Evolutionary conservation across 2,888 invertebrate genomes (phyloP), one percentile per base, ranked within the genome.

Genomic region (Mactromeris polynyma): DNA sequence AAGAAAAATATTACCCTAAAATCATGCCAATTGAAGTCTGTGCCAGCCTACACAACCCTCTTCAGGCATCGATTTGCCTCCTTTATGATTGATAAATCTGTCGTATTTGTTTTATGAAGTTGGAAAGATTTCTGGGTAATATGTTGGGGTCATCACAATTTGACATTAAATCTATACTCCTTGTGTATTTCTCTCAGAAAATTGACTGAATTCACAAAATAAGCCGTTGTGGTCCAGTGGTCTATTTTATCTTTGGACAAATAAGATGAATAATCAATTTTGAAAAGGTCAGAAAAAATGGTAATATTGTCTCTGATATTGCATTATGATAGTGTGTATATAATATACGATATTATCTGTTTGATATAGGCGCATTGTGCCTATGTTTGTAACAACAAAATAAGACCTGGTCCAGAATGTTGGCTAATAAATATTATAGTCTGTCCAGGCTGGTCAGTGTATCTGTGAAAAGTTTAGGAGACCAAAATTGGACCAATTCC

Each of bases 131-230:
- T 64, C 58, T 26, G 58, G n/a, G n/a, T 64, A n/a, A n/a, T 64
- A 64, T 64, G 9, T 21, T 21, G n/a, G 58, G 58, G 58, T 64
- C 58, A 26, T 64, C 58, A 64, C 58, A 26, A 64, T 64, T 64
- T 64, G 58, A 64, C 58, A 64, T 64, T 64, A 64, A 64, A 64
- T 64, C 58, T 64, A 64, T 64, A 64, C 58, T 64, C 26, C 58
- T 64, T 64, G 58, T 4, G 26, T 64, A 26, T 64, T 64, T 64
- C 26, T 64, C 58, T 58, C 3, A 4, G 58, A 26, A 64, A 64
- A 26, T 26, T 64, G 58, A 26, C 58, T 26, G 58, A 26, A 26
- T 26, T 64, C 58, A n/a, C 26, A 64, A 64, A 64, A 64, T 64
- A 26, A 64, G 3, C n/a, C 58, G 58, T 64, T 64, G 26, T 1